These are phyloP conservation scores for Pseudococcus viburni DNA, from an alignment of 2,888 invertebrate genomes.

Conservation along the genomic window DNA sequence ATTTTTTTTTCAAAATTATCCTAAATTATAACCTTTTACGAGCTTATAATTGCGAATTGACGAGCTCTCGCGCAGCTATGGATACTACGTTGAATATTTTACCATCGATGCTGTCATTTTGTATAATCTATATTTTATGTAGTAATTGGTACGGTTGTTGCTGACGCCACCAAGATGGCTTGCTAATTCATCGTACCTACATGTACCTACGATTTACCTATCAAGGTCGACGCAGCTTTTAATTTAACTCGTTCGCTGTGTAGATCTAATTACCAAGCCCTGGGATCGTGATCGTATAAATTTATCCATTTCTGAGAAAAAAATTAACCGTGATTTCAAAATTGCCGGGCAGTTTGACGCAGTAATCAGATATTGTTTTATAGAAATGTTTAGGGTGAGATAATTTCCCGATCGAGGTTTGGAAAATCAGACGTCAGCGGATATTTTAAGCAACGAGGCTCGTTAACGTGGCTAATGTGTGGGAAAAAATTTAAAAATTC, in stretches of 20 bases:
- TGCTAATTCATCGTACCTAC: neutral
- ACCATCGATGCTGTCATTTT: constrained; percentile 3
- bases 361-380: neutral
- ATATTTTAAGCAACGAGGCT: neutral
- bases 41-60: constrained; percentile 1
- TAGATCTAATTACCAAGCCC: constrained; percentile 5
- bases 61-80: neutral
- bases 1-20: neutral
- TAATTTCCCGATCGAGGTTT: neutral
- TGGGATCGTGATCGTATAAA: neutral
- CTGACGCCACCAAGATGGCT: neutral
- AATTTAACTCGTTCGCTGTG: neutral
- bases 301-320: neutral
- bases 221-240: neutral
- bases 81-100: neutral
- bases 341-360: neutral
- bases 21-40: neutral
- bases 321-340: constrained; percentile 9
- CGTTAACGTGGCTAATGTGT: neutral
- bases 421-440: neutral
- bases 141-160: neutral
- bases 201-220: neutral
- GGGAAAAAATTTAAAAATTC: neutral
- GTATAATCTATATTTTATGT: neutral
- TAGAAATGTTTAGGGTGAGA: neutral